These are phyloP conservation scores for Chaetura pelagica DNA, from an alignment of 2,113 vertebrate genomes.

Conservation along the genomic window DNA sequence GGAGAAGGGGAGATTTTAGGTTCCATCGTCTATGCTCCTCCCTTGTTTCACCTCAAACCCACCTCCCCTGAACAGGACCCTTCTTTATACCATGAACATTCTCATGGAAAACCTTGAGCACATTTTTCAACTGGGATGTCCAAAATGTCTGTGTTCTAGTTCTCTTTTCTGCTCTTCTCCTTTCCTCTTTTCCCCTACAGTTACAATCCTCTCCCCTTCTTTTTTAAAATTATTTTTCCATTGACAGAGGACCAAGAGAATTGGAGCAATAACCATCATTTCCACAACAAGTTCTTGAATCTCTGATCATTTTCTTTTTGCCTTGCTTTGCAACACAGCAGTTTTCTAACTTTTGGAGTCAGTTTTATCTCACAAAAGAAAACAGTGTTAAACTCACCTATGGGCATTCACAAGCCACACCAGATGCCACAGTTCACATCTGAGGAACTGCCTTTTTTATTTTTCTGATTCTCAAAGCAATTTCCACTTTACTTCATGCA, in stretches of 20 bases:
- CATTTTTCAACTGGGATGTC: not conserved
- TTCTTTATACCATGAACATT: not conserved
- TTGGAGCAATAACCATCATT: not conserved
- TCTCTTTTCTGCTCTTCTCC: not conserved
- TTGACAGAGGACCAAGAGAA: not conserved
- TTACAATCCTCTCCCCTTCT: not conserved
- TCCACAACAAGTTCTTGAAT: not conserved
- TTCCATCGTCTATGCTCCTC: not conserved
- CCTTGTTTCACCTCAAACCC: not conserved
- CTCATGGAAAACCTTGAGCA: not conserved
- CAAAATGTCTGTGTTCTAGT: not conserved
- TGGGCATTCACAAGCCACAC: not conserved
- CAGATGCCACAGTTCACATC: not conserved
- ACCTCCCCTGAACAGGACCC: not conserved
- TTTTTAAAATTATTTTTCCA: not conserved
- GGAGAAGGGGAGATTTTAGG: not conserved
- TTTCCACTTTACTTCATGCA: slow-evolving; percentile 3
- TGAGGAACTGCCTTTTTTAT: not conserved
- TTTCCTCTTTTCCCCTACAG: not conserved
- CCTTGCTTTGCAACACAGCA: not conserved
- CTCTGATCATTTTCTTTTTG: not conserved
- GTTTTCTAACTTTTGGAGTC: not conserved
- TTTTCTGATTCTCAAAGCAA: not conserved
- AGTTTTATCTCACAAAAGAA: not conserved
- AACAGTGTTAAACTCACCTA: not conserved